These are phyloP conservation scores for Nomada lathburiana DNA, from an alignment of 2,888 invertebrate genomes.

Conservation along the genomic window DNA sequence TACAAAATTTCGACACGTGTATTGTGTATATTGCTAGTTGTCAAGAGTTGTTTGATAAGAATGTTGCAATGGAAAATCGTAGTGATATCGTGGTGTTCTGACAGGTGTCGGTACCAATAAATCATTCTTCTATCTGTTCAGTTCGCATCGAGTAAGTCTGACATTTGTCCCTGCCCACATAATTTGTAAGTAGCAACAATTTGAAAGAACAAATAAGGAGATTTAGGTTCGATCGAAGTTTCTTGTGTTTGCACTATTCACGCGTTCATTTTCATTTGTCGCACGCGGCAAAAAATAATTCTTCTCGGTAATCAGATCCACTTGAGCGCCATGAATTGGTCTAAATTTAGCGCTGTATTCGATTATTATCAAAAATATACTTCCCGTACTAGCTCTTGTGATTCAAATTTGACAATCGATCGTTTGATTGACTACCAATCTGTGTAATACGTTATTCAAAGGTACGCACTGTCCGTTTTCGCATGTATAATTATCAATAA, in stretches of 20 bases:
- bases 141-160: neutral
- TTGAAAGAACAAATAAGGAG: neutral
- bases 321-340: conserved; percentile 18
- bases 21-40: too few species aligned
- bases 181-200: conserved; percentile 6
- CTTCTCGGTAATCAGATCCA: neutral
- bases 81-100: neutral
- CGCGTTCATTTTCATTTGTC: neutral
- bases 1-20: too few species aligned
- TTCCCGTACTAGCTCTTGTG: neutral
- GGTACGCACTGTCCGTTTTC: neutral
- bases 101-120: neutral
- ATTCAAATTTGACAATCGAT: neutral
- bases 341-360: conserved; percentile 25
- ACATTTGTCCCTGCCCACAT: neutral
- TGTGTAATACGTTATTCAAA: neutral
- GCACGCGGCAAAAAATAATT: conserved; percentile 2
- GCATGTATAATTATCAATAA: too few species aligned
- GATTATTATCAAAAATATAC: conserved; percentile 7
- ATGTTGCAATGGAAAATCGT: neutral
- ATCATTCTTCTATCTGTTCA: neutral
- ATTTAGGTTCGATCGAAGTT: neutral
- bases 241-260: neutral
- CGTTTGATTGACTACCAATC: neutral
- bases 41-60: conserved; percentile 1